Evolutionary conservation across 2,797 vertebrate species (phyloP).

Genomic region (Caiman crocodilus): DNA sequence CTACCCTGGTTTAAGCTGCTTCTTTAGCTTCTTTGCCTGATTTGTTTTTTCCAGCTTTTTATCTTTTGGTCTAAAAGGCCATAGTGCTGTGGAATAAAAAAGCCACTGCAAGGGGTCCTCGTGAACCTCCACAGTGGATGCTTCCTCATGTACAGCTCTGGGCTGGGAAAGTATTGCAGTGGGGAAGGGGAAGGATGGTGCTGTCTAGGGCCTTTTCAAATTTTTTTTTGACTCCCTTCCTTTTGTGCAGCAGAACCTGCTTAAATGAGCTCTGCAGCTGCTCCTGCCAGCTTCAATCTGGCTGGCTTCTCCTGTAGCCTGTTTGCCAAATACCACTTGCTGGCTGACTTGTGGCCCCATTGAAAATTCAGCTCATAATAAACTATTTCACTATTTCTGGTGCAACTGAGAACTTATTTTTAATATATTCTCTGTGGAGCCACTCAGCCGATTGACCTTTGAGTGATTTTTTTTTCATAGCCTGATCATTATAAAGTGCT

Average conservation of each 20-base stretch:
- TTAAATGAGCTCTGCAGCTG: not conserved
- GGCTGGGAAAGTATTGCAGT: not conserved
- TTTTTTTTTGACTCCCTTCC: not conserved
- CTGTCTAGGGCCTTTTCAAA: not conserved
- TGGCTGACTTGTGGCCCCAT: not conserved
- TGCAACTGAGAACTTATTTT: not conserved
- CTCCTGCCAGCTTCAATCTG: not conserved
- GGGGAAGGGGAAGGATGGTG: not conserved
- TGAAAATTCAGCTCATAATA: not conserved
- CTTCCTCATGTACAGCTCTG: rapidly evolving
- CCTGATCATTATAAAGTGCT: not conserved
- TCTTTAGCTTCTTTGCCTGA: not conserved
- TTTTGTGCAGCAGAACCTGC: not conserved
- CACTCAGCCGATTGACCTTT: not conserved
- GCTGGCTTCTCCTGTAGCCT: not conserved
- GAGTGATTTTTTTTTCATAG: not conserved
- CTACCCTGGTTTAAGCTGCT: not conserved
- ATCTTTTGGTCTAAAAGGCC: not conserved
- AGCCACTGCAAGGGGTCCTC: not conserved
- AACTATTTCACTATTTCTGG: not conserved
- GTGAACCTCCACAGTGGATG: rapidly evolving
- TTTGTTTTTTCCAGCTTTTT: not conserved
- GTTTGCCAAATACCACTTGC: not conserved
- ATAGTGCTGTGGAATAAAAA: not conserved
- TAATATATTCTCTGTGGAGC: not conserved